Conservation (phyloP, 1,140 invertebrate species). For the Leptonema lineaticorne region DNA sequence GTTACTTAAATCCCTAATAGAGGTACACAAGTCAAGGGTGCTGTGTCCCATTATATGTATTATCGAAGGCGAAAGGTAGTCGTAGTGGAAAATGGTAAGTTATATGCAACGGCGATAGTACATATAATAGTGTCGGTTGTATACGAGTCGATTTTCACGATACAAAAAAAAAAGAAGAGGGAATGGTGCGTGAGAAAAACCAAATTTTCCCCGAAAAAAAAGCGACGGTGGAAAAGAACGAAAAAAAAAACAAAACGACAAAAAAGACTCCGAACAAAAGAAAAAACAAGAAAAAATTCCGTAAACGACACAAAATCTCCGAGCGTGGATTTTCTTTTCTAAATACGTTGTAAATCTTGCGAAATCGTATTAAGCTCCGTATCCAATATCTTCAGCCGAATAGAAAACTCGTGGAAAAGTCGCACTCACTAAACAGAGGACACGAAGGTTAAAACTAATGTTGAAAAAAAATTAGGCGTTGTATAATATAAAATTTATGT, state of each 20-base stretch:
- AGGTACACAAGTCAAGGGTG: constrained; percentile 9
- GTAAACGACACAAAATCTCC: not conserved
- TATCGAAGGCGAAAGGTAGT: too few species aligned
- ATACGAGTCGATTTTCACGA: not conserved
- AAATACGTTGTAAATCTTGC: not conserved
- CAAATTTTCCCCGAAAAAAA: not conserved
- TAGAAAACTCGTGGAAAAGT: too few species aligned
- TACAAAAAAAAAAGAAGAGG: not conserved
- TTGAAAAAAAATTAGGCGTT: not conserved
- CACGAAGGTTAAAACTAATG: not conserved
- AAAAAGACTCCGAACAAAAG: too few species aligned
- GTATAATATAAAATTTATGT: too few species aligned
- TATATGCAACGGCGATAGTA: too few species aligned
- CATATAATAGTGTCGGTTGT: too few species aligned
- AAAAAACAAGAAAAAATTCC: too few species aligned
- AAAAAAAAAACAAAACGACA: too few species aligned
- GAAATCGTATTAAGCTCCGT: not conserved
- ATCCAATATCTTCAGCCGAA: not conserved
- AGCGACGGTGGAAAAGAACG: too few species aligned
- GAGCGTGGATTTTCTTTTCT: not conserved
- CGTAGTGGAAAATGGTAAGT: too few species aligned
- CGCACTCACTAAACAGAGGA: too few species aligned
- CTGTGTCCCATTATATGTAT: too few species aligned
- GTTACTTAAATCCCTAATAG: constrained; percentile 10
- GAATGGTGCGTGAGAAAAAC: not conserved